phyloP scores from a whole-genome alignment of 2,113 vertebrate genomes.

The Anguilla japonica region DNA sequence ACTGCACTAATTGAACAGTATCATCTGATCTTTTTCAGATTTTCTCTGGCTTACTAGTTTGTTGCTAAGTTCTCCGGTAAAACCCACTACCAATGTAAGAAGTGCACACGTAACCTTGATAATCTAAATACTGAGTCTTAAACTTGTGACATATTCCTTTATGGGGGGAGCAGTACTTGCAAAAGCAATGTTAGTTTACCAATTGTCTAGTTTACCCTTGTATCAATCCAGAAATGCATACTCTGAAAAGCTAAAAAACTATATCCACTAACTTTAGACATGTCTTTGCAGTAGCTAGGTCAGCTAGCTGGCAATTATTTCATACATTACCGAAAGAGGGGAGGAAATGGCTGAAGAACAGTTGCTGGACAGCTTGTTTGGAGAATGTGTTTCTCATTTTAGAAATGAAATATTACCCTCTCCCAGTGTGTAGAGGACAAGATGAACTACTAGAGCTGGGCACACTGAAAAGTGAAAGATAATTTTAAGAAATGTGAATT shows the following conservation, averaged over 20 bases:
- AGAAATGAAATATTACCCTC: neutral
- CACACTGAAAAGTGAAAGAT: too few relatives aligned
- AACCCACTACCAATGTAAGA: neutral
- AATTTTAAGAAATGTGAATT: neutral
- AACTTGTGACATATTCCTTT: neutral
- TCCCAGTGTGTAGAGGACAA: neutral
- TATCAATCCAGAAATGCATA: neutral
- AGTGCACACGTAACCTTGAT: neutral
- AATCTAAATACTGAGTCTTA: neutral
- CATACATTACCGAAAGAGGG: neutral
- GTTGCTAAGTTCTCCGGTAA: neutral
- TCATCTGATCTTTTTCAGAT: neutral
- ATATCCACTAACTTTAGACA: neutral
- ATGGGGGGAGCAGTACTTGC: neutral
- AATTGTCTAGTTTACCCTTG: neutral
- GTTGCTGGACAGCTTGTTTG: conserved; percentile 2
- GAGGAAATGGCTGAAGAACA: neutral
- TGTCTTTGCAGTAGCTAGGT: neutral
- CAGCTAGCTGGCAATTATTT: neutral
- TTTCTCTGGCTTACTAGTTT: neutral
- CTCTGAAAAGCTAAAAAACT: neutral
- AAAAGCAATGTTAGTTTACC: neutral
- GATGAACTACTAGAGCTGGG: neutral
- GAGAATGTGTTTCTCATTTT: neutral
- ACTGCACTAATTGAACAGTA: neutral